These are phyloP conservation scores for Aix galericulata DNA, from an alignment of 2,113 vertebrate genomes.

Conservation along the genomic window DNA sequence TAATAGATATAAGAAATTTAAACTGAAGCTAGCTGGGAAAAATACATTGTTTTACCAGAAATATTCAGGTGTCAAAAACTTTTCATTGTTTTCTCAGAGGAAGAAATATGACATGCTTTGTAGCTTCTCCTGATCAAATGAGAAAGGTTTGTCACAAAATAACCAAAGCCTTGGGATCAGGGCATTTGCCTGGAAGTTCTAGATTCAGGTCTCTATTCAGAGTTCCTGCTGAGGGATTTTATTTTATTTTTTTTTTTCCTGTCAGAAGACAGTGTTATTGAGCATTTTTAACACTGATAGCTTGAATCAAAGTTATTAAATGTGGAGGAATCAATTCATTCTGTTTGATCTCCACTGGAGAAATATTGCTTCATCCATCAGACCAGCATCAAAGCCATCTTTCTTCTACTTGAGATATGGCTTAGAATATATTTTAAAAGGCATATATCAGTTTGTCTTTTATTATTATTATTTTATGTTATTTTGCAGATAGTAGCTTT, in stretches of 20 bases:
- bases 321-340: background rate
- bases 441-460: background rate
- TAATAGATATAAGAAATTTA: background rate
- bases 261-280: background rate
- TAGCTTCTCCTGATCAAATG: background rate
- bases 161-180: background rate
- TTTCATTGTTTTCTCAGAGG: background rate
- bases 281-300: background rate
- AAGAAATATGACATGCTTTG: background rate
- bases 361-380: background rate
- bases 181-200: background rate
- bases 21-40: background rate
- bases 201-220: background rate
- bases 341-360: background rate
- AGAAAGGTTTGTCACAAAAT: background rate
- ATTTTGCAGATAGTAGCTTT: background rate
- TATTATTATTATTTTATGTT: background rate
- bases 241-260: too few relatives aligned
- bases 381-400: background rate
- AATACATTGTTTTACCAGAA: background rate
- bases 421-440: background rate
- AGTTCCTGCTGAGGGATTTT: background rate
- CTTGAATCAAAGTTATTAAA: background rate
- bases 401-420: background rate
- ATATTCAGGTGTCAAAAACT: background rate